Evolutionary conservation across 2,797 vertebrate genomes (phyloP), one percentile per base, ranked within the genome.

Genomic region (Hydrolagus colliei): DNA sequence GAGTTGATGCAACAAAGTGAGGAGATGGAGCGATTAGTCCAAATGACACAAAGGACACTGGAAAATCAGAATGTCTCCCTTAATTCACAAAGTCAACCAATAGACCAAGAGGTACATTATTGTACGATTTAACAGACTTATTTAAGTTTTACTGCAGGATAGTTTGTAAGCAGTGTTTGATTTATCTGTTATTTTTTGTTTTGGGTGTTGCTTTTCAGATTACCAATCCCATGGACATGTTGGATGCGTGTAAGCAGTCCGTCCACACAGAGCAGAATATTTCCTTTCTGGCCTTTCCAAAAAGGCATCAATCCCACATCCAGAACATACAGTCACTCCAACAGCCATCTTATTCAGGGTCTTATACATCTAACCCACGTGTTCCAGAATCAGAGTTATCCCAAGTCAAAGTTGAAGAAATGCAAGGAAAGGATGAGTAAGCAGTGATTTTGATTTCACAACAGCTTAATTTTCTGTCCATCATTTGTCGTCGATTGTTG

Each of bases 1-100:
- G 92, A 95, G 87, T 91, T 95, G 91, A 90, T 90, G 86, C 90
- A 87, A 77, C 90, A 92, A 88, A 94, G 94, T 86, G 91, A 94
- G 86, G 93, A 93, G 73, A 91, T 95, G 90, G 93, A 94, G 80
- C 92, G 90, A 76, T 90, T 89, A 52, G 86, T 94, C 65, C 65
- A 71, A 18, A 84, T 68, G 32, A 32, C 32, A 68, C 4, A 68
- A 52, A 35, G 12, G 79, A 71, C 32, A 41, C 35, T 84, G 0
- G 71, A 71, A 16, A 14, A 35, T 14, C 62, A 18, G 22, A 88
- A 87, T 14, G 89, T 6, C 41, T 52, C 41, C 41, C 41, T 52
- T 52, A 52, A 52, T 52, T 6, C 89, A 86, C 32, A 13, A 14
- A 65, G 13, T 13, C 88, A 90, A 86, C 89, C 86, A 27, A 4